Conservation (phyloP, 2,797 vertebrate genomes). For the Eulemur mongoz region DNA sequence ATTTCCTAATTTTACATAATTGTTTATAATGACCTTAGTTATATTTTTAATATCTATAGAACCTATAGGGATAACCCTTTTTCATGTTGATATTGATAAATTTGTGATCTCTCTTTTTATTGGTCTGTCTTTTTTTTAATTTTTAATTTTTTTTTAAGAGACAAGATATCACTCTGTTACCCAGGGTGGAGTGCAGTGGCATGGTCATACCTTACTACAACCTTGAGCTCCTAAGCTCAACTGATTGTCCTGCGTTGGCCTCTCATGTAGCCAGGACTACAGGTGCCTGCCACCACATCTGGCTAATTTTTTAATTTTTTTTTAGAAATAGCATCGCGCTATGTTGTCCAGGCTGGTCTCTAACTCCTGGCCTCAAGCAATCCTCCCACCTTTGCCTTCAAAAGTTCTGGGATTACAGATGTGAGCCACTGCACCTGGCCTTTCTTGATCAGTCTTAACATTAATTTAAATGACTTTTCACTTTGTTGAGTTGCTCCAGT, state of each 20-base stretch:
- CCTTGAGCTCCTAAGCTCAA: background rate
- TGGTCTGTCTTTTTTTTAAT: background rate
- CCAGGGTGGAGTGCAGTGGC: background rate
- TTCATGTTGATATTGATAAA: background rate
- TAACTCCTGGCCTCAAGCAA: background rate
- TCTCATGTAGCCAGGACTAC: background rate
- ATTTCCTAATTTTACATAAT: background rate
- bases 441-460: background rate
- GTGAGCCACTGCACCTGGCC: background rate
- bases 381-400: background rate
- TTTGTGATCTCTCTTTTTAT: background rate
- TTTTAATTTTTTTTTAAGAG: background rate
- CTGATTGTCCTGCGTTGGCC: background rate
- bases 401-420: background rate
- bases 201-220: background rate
- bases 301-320: background rate
- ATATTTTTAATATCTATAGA: background rate
- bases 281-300: background rate
- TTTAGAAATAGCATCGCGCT: background rate
- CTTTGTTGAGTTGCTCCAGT: background rate
- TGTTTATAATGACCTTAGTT: background rate
- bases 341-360: background rate
- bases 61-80: background rate
- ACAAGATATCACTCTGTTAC: background rate
- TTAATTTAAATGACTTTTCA: background rate